These are phyloP conservation scores for Eriosoma lanigerum DNA, from an alignment of 1,140 invertebrate genomes.

Conservation along the genomic window DNA sequence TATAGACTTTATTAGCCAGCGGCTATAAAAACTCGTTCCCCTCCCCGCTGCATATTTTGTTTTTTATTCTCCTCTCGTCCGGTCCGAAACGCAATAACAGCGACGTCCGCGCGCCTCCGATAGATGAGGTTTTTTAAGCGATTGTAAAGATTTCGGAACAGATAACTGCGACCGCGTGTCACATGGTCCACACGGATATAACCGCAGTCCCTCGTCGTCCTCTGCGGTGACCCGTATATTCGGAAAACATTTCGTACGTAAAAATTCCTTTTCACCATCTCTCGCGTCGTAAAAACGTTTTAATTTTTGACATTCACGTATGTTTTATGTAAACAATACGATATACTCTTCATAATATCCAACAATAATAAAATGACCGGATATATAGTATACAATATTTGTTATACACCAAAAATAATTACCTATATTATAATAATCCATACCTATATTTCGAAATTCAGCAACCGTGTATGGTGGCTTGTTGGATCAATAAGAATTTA, in stretches of 20 bases:
- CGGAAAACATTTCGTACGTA: conserved; percentile 33
- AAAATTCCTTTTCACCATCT: conserved; percentile 1
- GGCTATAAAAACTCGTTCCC: conserved; percentile 41
- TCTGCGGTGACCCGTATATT: neutral
- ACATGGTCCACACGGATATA: conserved; percentile 34
- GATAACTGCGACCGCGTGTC: conserved; percentile 20
- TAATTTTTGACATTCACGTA: conserved; percentile 25
- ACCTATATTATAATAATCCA: no score
- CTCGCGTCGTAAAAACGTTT: conserved; percentile 11
- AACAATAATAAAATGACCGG: no score
- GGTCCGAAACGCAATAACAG: neutral
- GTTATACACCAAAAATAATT: no score
- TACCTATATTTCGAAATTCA: no score
- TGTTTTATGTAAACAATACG: no score
- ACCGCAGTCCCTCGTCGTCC: conserved; percentile 19
- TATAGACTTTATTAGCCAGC: conserved; percentile 37
- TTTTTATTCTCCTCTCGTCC: no score
- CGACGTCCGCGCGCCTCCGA: neutral
- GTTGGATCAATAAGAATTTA: no score
- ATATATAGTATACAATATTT: no score
- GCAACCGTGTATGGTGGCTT: no score
- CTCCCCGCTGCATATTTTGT: neutral
- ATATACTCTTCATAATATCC: no score
- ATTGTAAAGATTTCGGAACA: conserved; percentile 48
- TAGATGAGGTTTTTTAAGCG: conserved; percentile 45